phyloP scores from a whole-genome alignment of 1,140 invertebrate species.

The Drosophila melanica region DNA sequence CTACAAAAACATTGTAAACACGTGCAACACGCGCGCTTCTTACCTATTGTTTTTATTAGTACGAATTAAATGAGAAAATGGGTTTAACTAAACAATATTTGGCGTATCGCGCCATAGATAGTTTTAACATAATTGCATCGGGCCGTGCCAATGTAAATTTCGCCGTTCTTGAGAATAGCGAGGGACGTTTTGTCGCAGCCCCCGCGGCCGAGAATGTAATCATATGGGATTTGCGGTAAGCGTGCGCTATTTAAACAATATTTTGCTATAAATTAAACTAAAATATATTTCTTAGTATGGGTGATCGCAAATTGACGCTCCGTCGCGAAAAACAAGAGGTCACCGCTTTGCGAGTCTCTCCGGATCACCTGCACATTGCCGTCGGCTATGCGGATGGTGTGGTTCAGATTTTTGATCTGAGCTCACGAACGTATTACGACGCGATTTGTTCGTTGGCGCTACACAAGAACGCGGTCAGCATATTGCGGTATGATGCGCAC shows the following conservation, averaged over 20 bases:
- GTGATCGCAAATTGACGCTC: constrained; percentile 92
- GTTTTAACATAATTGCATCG: constrained; percentile 94
- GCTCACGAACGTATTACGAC: constrained; percentile 85
- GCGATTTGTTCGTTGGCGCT: constrained; percentile 91
- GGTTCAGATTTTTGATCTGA: constrained; percentile 91
- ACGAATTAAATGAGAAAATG: constrained; percentile 86
- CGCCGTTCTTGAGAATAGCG: constrained; percentile 89
- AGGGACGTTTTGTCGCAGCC: constrained; percentile 93
- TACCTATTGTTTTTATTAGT: constrained; percentile 20
- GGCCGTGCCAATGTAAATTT: constrained; percentile 91
- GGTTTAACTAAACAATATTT: constrained; percentile 98
- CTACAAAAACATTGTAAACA: constrained; percentile 53
- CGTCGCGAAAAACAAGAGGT: constrained; percentile 91
- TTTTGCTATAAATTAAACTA: neutral
- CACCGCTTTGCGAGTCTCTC: constrained; percentile 89
- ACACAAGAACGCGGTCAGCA: constrained; percentile 94
- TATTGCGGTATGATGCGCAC: constrained; percentile 89
- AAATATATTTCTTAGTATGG: constrained; percentile 85
- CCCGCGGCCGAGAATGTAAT: constrained; percentile 96
- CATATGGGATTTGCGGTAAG: constrained; percentile 93
- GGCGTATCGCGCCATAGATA: constrained; percentile 91
- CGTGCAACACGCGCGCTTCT: constrained; percentile 54
- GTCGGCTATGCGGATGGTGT: constrained; percentile 96
- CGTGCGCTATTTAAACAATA: neutral
- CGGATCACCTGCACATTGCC: constrained; percentile 91